phyloP scores from a whole-genome alignment of 2,888 invertebrate genomes.

The Epinotia brunnichana region DNA sequence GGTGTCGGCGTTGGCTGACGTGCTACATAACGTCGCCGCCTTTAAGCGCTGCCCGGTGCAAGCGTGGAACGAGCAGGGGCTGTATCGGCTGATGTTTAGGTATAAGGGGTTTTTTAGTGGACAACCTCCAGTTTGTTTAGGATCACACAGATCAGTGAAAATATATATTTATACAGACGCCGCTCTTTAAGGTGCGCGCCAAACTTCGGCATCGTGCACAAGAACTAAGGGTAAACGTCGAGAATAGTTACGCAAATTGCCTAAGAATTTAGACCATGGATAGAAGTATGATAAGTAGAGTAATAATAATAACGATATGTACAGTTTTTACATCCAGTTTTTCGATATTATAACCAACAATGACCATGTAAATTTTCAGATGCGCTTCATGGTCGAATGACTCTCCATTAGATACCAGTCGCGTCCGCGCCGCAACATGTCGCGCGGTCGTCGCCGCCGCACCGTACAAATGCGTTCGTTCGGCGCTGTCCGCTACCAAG shows the following conservation, averaged over 20 bases:
- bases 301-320: too few species aligned
- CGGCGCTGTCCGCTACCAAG: constrained; percentile 65
- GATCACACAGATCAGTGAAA: too few species aligned
- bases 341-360: not conserved
- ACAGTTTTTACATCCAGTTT: too few species aligned
- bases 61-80: constrained; percentile 71
- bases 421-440: constrained; percentile 60
- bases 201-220: too few species aligned
- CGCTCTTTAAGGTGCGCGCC: too few species aligned
- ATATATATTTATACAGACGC: too few species aligned
- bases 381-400: constrained; percentile 63
- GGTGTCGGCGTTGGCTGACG: constrained; percentile 63
- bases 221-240: too few species aligned
- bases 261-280: too few species aligned
- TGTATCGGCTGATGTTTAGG: constrained; percentile 75
- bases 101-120: constrained; percentile 45
- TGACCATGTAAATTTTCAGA: constrained; percentile 52
- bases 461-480: constrained; percentile 63
- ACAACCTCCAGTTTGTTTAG: not conserved
- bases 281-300: too few species aligned
- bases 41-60: constrained; percentile 65
- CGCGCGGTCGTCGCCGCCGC: constrained; percentile 63
- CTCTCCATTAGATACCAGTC: constrained; percentile 46
- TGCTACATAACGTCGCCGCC: constrained; percentile 64
- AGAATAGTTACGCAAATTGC: too few species aligned